A percentile compares a stretch with the other conserved stretches of the same genome.
phyloP scores from a whole-genome alignment of 2,888 invertebrate genomes.

The Drosophila yooni region DNA sequence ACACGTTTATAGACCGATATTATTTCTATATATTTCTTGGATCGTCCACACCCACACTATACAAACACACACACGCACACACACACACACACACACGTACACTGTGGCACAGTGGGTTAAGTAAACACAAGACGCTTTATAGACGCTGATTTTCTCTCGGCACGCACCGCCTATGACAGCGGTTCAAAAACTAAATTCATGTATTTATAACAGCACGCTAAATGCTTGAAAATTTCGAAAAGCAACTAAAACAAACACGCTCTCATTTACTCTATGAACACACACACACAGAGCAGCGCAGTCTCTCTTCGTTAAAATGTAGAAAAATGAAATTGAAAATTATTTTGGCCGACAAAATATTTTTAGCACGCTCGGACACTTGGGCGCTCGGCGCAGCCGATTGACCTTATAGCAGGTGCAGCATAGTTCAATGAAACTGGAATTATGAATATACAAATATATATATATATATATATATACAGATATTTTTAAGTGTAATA shows the following conservation, averaged over 20 bases:
- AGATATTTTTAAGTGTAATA: not conserved
- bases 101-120: constrained; percentile 43
- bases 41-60: constrained; percentile 54
- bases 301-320: constrained; percentile 30
- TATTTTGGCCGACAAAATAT: constrained; percentile 75
- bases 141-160: constrained; percentile 37
- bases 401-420: constrained; percentile 77
- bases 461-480: constrained; percentile 4
- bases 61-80: constrained; percentile 12
- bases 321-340: constrained; percentile 73
- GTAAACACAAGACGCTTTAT: constrained; percentile 31
- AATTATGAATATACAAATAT: constrained; percentile 50
- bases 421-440: constrained; percentile 72
- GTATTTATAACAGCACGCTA: constrained; percentile 71
- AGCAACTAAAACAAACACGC: constrained; percentile 21
- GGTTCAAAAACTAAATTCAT: constrained; percentile 78
- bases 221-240: constrained; percentile 66
- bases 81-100: constrained; percentile 19
- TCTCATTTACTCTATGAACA: constrained; percentile 16
- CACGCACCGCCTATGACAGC: constrained; percentile 76
- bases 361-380: constrained; percentile 63
- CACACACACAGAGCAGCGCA: not conserved
- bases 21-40: constrained; percentile 27
- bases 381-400: constrained; percentile 36
- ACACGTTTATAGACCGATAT: constrained; percentile 35